Percentiles rank a stretch among this genome's conserved stretches.
These are phyloP conservation scores for Anastatus disparis DNA, from an alignment of 1,140 invertebrate species.

Conservation along the genomic window DNA sequence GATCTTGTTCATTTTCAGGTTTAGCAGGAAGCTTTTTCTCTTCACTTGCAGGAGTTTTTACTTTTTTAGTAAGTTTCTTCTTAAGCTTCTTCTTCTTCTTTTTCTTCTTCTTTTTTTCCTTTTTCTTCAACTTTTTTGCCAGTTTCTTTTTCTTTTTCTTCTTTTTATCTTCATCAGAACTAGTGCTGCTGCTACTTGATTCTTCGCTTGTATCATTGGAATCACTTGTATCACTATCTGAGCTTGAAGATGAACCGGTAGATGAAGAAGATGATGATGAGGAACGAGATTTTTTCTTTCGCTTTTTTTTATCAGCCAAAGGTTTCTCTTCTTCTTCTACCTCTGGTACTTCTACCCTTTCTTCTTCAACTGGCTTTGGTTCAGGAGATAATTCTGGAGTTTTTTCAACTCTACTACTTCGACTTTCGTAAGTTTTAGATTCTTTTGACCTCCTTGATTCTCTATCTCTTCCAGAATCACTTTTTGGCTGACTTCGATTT, in stretches of 20 bases:
- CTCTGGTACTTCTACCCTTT: slow-evolving; percentile 12
- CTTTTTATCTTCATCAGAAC: slow-evolving; percentile 55
- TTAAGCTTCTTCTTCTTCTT: slow-evolving; percentile 57
- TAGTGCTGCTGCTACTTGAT: slow-evolving; percentile 54
- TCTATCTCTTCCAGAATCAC: slow-evolving; percentile 20
- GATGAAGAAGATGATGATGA: slow-evolving; percentile 47
- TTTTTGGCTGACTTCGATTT: slow-evolving; percentile 32
- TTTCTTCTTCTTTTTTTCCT: slow-evolving; percentile 54
- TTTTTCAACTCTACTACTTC: slow-evolving; percentile 20
- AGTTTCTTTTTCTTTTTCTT: slow-evolving; percentile 54
- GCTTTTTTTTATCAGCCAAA: slow-evolving; percentile 45
- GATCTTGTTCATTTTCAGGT: slow-evolving; percentile 46
- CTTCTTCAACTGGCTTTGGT: slow-evolving; percentile 36
- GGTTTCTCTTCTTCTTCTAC: slow-evolving; percentile 37
- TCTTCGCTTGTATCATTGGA: slow-evolving; percentile 47
- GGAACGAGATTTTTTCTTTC: slow-evolving; percentile 42
- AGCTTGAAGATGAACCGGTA: slow-evolving; percentile 46
- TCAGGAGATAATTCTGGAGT: slow-evolving; percentile 16
- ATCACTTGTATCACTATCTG: slow-evolving; percentile 49
- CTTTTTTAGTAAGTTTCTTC: slow-evolving; percentile 53
- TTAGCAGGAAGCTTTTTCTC: slow-evolving; percentile 46
- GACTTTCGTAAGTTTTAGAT: slow-evolving; percentile 14
- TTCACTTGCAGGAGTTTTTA: slow-evolving; percentile 51
- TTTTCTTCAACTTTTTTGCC: slow-evolving; percentile 50
- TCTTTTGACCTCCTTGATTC: slow-evolving; percentile 25